Conservation (phyloP, 92 coral and sea anemone species). For the Ricordea florida region DNA sequence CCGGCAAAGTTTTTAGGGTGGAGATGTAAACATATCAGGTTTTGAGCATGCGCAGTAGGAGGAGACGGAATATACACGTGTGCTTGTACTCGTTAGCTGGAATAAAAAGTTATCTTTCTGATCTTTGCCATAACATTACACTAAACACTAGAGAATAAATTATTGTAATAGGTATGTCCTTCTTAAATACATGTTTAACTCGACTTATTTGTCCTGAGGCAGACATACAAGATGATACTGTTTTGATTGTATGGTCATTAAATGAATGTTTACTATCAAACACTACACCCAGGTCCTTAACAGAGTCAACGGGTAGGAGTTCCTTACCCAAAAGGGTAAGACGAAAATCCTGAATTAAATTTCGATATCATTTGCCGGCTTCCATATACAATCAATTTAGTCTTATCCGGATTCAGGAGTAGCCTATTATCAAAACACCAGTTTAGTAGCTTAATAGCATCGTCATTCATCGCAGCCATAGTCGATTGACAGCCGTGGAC, state of each 20-base stretch:
- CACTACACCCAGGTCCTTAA: conserved; percentile 32
- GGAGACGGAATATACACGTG: no score
- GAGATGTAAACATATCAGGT: no score
- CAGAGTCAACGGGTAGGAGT: conserved; percentile 6
- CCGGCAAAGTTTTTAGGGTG: no score
- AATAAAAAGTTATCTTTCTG: no score
- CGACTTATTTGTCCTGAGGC: no score
- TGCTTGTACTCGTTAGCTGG: no score
- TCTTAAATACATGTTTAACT: no score
- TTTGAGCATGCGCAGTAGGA: no score
- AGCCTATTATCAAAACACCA: conserved; percentile 14
- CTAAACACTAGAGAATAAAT: no score
- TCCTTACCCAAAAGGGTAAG: conserved; percentile 16
- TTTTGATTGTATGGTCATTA: conserved; percentile 27
- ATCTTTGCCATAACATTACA: no score
- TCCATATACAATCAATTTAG: conserved; percentile 33
- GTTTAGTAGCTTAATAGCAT: conserved; percentile 17
- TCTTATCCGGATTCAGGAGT: conserved; percentile 31
- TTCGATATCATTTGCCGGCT: conserved; percentile 32
- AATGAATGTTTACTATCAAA: conserved; percentile 23
- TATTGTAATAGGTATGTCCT: no score
- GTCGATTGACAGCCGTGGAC: conserved; percentile 2
- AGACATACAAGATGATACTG: no score
- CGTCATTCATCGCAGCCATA: conserved; percentile 13
- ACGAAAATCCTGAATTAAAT: conserved; percentile 9